Evolutionary conservation across 2,888 invertebrate genomes (phyloP), one percentile per base, ranked within the genome.

Genomic region (Cryptophagus acutangulus): DNA sequence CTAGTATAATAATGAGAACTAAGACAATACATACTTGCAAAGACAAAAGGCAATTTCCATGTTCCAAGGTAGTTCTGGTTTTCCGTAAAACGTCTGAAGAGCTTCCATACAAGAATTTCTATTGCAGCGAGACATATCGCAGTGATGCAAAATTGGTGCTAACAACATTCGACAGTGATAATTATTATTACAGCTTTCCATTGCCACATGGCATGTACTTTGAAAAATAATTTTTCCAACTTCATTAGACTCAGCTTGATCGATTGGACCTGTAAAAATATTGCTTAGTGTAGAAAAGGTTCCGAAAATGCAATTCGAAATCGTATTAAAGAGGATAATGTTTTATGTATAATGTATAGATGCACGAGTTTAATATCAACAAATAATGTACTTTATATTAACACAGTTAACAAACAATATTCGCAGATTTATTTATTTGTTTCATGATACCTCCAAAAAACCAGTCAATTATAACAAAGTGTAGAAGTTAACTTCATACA

Each of bases 21-120:
- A n/a, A n/a, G n/a, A 50, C 50, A 54, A 51, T 54, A 78, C 85
- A 81, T 72, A 90, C 91, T 85, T 90, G 89, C 92, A 92, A 45
- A 91, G 77, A 67, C 92, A 92, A 72, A 91, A 91, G 54, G 91
- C 92, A 57, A 91, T 86, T 70, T 91, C 91, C 50, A 89, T 78
- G 63, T 87, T 89, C 79, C 88, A 84, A 55, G 81, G 82, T 52
- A 85, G 82, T 40, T 81, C 81, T 13, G 84, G 81, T 59, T 82
- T 83, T 66, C 86, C 79, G 71, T 91, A 92, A 72, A 92, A 91
- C 40, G 81, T 81, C 65, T 90, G 83, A 57, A 92, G 71, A 36
- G 90, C 86, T 49, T 82, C 78, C 90, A 90, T 90, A 70, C 92
- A 92, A 43, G 87, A 84, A 63, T 87, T 86, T 48, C 88, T 76